These are phyloP conservation scores for Gallirallus australis DNA, from an alignment of 2,797 vertebrate species.

Conservation along the genomic window DNA sequence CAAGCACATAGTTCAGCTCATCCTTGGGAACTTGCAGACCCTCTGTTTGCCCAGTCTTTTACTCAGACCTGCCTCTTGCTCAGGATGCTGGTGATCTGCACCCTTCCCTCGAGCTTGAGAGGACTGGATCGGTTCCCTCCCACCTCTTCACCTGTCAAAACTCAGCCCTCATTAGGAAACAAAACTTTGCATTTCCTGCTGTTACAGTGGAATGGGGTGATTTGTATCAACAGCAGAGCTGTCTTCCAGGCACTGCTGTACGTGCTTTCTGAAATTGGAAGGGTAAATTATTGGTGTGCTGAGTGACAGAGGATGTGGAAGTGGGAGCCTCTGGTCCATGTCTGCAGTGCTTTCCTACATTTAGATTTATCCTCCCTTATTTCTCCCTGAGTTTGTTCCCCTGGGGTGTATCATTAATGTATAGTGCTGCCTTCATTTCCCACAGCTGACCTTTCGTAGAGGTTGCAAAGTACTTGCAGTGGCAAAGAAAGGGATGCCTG, in stretches of 20 bases:
- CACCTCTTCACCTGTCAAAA: neutral
- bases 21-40: neutral
- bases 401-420: neutral
- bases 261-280: neutral
- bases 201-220: neutral
- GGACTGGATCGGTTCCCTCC: neutral
- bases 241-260: neutral
- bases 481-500: neutral
- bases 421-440: neutral
- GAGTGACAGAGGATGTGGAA: neutral
- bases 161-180: neutral
- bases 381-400: neutral
- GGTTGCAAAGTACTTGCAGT: neutral
- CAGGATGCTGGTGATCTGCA: rapidly evolving
- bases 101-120: rapidly evolving
- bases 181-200: neutral
- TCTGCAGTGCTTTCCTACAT: neutral
- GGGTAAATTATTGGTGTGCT: neutral
- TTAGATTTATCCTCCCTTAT: neutral
- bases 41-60: neutral
- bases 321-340: neutral
- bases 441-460: neutral
- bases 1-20: neutral
- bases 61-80: neutral
- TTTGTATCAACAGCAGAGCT: neutral